phyloP scores from a whole-genome alignment of 2,888 invertebrate species.

The Uropetala carovei region DNA sequence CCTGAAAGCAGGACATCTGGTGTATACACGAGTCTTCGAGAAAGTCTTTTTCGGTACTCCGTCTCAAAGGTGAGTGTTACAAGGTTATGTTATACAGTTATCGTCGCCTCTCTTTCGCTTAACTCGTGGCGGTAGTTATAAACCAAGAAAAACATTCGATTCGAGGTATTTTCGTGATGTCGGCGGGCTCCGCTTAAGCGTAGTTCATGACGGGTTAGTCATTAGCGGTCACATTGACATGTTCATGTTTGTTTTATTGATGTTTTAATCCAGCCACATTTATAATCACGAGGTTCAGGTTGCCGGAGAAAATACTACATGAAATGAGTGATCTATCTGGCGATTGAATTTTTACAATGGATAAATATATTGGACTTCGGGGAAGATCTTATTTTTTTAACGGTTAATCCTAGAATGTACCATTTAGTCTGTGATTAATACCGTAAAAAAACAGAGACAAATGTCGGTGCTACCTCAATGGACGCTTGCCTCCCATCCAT shows the following conservation, averaged over 20 bases:
- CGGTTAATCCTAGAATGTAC: too few relatives aligned
- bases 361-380: too few relatives aligned
- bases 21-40: background rate
- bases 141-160: background rate
- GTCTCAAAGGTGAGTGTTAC: slow-evolving; percentile 17
- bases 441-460: too few relatives aligned
- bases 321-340: too few relatives aligned
- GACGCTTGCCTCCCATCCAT: too few relatives aligned
- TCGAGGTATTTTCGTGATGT: background rate
- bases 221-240: background rate
- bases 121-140: background rate
- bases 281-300: too few relatives aligned
- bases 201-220: background rate
- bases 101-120: background rate
- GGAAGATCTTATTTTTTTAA: too few relatives aligned
- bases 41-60: background rate
- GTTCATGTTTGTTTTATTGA: background rate
- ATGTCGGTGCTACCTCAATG: too few relatives aligned
- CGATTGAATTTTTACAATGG: background rate
- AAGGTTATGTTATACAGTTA: background rate
- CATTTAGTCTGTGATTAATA: too few relatives aligned
- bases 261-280: too few relatives aligned
- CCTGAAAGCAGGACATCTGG: background rate
- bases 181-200: background rate
- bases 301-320: too few relatives aligned